These are phyloP conservation scores for Nycticebus coucang DNA, from an alignment of 2,113 vertebrate species.

Conservation along the genomic window DNA sequence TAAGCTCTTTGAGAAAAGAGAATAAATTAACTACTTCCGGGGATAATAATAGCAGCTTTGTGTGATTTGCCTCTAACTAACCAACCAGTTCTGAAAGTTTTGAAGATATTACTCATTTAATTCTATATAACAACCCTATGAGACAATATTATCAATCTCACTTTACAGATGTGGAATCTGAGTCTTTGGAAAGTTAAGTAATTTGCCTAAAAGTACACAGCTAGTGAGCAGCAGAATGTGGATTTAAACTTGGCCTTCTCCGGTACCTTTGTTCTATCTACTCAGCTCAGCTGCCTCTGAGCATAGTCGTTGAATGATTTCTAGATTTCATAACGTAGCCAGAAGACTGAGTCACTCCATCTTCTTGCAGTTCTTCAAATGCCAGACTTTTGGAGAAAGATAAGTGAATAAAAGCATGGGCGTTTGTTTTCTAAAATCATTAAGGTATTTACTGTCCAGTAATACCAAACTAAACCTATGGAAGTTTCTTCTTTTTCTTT, in stretches of 20 bases:
- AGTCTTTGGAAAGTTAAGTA: background rate
- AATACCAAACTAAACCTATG: background rate
- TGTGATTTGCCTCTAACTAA: background rate
- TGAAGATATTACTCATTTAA: background rate
- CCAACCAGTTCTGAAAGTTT: background rate
- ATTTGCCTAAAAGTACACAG: background rate
- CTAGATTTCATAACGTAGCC: background rate
- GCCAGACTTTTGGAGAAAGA: background rate
- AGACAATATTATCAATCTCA: background rate
- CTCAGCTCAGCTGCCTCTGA: background rate
- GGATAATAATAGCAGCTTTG: background rate
- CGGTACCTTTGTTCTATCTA: background rate
- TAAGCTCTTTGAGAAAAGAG: constrained; percentile 20
- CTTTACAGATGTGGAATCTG: background rate
- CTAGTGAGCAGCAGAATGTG: background rate
- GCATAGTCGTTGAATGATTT: background rate
- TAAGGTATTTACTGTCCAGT: background rate
- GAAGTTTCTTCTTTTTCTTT: background rate
- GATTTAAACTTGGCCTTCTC: background rate
- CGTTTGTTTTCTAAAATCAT: constrained; percentile 38
- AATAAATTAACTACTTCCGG: background rate
- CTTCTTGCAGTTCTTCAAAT: background rate
- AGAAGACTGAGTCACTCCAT: background rate
- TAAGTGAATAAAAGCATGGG: background rate
- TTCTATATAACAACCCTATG: background rate